These are phyloP conservation scores for Parnassius mnemosyne DNA, from an alignment of 2,888 invertebrate species.

Conservation along the genomic window DNA sequence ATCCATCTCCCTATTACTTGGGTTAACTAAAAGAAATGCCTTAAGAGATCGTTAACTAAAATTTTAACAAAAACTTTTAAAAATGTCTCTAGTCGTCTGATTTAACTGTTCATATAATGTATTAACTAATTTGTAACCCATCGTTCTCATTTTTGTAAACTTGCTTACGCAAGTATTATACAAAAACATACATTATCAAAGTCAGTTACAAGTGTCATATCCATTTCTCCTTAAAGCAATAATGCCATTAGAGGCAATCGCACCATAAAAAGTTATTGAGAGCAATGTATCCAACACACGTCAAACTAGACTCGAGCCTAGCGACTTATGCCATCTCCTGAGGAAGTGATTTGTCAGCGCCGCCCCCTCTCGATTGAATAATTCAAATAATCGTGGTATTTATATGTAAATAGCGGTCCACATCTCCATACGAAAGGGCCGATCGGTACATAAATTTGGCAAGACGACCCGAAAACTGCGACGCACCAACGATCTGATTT, in stretches of 20 bases:
- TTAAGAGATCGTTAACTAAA: too few species aligned
- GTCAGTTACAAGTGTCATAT: constrained; percentile 18
- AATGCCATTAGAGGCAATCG: constrained; percentile 24
- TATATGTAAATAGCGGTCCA: constrained; percentile 79
- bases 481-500: constrained; percentile 79
- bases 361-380: constrained; percentile 81
- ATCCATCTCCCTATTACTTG: too few species aligned
- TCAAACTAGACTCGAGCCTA: constrained; percentile 65
- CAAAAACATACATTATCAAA: constrained; percentile 4
- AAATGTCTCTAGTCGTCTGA: too few species aligned
- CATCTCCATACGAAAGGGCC: constrained; percentile 81
- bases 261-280: constrained; percentile 48
- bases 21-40: too few species aligned
- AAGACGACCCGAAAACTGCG: constrained; percentile 78
- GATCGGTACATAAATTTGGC: constrained; percentile 81
- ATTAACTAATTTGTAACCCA: not conserved
- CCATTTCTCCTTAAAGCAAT: constrained; percentile 21
- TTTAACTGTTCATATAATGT: too few species aligned
- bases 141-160: not conserved
- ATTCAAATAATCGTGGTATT: constrained; percentile 81
- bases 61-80: too few species aligned
- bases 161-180: constrained; percentile 3
- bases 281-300: constrained; percentile 55
- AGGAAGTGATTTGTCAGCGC: constrained; percentile 80
- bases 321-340: constrained; percentile 74